These are phyloP conservation scores for Lepilemur septentrionalis DNA, from an alignment of 2,797 vertebrate species.

Conservation along the genomic window DNA sequence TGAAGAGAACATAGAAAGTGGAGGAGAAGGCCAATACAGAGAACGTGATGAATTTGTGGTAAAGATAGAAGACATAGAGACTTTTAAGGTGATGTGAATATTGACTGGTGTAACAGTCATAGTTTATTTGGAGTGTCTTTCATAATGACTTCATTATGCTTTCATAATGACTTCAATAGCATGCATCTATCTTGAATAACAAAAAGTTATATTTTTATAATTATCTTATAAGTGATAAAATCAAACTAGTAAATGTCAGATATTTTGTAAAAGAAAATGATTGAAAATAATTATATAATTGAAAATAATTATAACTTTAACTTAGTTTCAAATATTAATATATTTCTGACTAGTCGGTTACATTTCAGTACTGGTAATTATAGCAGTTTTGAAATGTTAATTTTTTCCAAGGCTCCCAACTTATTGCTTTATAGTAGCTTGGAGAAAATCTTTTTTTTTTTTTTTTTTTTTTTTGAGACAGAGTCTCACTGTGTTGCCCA, in stretches of 20 bases:
- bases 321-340: neutral
- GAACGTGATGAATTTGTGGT: constrained; percentile 99
- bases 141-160: no score
- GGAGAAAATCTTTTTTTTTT: constrained; percentile 30
- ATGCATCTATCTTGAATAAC: neutral
- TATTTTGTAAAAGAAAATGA: constrained; percentile 31
- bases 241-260: neutral
- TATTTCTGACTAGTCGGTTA: neutral
- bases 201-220: neutral
- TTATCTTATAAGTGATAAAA: constrained; percentile 23
- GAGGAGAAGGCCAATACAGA: constrained; percentile 97
- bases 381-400: neutral
- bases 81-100: constrained; percentile 89
- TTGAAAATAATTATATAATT: constrained; percentile 37
- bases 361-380: neutral
- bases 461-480: no score
- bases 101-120: neutral
- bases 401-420: constrained; percentile 25
- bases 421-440: constrained; percentile 3
- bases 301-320: neutral
- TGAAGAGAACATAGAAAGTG: constrained; percentile 95
- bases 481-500: no score
- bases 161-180: neutral
- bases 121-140: neutral
- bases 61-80: constrained; percentile 97